A percentile compares a stretch with the other conserved stretches of the same genome.
These are phyloP conservation scores for Halichondria panicea DNA, from an alignment of 37 sponge, comb jelly and placozoan species.

Conservation along the genomic window DNA sequence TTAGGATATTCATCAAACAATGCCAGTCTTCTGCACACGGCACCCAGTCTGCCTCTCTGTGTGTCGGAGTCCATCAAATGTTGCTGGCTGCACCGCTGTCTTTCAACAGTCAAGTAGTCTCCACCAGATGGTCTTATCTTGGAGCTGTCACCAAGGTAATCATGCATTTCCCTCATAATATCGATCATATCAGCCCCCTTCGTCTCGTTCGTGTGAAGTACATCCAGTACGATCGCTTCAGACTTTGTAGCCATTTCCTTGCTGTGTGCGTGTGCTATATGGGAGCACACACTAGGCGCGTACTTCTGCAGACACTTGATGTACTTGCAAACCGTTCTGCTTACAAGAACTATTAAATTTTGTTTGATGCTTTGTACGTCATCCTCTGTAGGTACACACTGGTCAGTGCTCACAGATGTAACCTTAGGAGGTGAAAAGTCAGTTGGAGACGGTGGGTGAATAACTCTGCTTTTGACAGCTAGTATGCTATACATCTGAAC, in stretches of 20 bases:
- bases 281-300: too few relatives aligned
- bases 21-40: conserved; percentile 45
- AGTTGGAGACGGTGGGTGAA: too few relatives aligned
- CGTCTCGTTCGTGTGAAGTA: conserved; percentile 39
- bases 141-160: conserved; percentile 1
- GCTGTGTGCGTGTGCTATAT: conserved; percentile 1
- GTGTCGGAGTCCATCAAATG: conserved; percentile 32
- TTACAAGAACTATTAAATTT: neutral
- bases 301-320: too few relatives aligned
- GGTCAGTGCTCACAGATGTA: too few relatives aligned
- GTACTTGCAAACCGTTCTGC: neutral
- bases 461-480: too few relatives aligned
- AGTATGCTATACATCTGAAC: too few relatives aligned
- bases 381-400: too few relatives aligned
- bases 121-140: conserved; percentile 41
- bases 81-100: conserved; percentile 14
- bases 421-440: too few relatives aligned
- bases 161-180: conserved; percentile 11
- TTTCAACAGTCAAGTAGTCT: conserved; percentile 39
- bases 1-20: conserved; percentile 3
- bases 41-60: conserved; percentile 10
- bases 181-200: conserved; percentile 35
- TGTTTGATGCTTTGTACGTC: too few relatives aligned
- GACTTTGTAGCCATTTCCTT: conserved; percentile 42
- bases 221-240: conserved; percentile 25